phyloP scores from a whole-genome alignment of 2,113 vertebrate genomes.

The Notothenia coriiceps region DNA sequence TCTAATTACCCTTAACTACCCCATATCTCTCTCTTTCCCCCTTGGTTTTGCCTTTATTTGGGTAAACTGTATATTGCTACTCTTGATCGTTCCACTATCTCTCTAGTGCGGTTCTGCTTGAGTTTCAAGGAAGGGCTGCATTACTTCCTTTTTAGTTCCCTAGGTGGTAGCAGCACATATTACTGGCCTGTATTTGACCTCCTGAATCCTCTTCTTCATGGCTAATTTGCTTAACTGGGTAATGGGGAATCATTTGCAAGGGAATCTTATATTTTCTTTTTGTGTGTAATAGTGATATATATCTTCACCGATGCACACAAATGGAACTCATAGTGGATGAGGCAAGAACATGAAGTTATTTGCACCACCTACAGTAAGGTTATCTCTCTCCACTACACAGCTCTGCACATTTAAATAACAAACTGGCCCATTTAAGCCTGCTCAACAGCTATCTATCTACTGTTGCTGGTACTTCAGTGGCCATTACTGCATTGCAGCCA shows the following conservation, averaged over 20 bases:
- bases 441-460: constrained; percentile 1
- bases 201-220: constrained; percentile 26
- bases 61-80: no score
- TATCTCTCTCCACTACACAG: constrained; percentile 14
- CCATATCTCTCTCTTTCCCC: background rate
- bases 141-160: constrained; percentile 30
- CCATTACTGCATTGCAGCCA: background rate
- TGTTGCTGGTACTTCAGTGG: background rate
- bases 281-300: constrained; percentile 3
- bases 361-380: constrained; percentile 14
- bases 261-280: constrained; percentile 19
- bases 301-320: background rate
- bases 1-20: constrained; percentile 1
- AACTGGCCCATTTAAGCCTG: constrained; percentile 18
- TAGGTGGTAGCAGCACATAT: background rate
- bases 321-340: background rate
- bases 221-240: constrained; percentile 35
- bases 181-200: constrained; percentile 41
- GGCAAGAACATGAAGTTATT: constrained; percentile 1
- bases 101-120: background rate
- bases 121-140: background rate
- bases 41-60: no score
- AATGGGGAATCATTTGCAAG: constrained; percentile 33
- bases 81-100: background rate
- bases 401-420: constrained; percentile 17